Base-by-base conservation (phyloP, 2,888 invertebrate species). In the Leptinotarsa rubiginosa region DNA sequence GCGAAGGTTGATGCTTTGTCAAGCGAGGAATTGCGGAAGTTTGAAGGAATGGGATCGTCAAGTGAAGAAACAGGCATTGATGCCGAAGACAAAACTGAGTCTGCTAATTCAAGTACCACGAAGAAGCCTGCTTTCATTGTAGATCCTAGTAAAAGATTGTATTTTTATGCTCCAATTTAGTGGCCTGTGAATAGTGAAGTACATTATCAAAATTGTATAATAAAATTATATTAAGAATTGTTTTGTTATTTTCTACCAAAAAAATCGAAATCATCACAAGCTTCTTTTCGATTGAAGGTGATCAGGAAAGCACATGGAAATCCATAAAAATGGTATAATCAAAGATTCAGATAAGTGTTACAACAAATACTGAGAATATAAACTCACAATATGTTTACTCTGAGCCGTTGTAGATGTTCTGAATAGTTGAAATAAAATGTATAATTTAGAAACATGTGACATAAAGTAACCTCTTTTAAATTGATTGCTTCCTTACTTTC, bases 121-220 rank as follows among this genome's bases (percentile, higher is more conserved):
- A 78, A 79, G 54, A 81, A 77, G 72, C 81, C 81, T 18, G 3
- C 78, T 52, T 82, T 85, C 78, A 83, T 87, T 69, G 87, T 86
- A 80, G 87, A 88, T 83, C 87, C 88, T 56, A 84, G 84, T 74
- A 86, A 86, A 79, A 82, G 88, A 79, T 81, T 86, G 77, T 88
- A 87, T 82, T 87, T 82, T 81, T 88, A 88, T 77, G 87, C 86
- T 65, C 75, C 80, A 59, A 50, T 78, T 75, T 77, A 75, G 67
- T 69, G 56, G 31, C 68, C 65, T 77, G 74, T 78, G 75, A 67
- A 77, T 78, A 74, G 50, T 72, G 67, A 71, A 65, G 20, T 20
- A 56, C 25, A 52, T 15, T 78, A 75, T 75, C 73, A 71, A 73
- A 78, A 67, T 74, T 70, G 65, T 68, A 22, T 52, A 68, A 52